phyloP scores from a whole-genome alignment of 1,140 invertebrate species.

The Drosophila nebulosa region DNA sequence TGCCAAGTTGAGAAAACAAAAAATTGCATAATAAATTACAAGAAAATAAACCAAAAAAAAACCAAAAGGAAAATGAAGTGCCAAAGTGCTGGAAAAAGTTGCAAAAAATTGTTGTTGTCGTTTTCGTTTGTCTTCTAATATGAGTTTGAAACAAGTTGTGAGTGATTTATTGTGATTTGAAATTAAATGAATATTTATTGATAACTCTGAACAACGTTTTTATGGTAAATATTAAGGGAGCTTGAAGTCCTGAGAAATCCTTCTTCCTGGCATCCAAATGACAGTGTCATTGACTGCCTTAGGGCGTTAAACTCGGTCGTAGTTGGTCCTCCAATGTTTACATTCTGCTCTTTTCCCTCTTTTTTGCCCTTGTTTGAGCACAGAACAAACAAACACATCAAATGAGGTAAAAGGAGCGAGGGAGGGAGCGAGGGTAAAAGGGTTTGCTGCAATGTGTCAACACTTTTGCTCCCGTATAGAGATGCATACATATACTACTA shows the following conservation, averaged over 20 bases:
- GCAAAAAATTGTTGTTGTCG: background rate
- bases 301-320: constrained; percentile 42
- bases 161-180: background rate
- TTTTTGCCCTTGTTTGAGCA: background rate
- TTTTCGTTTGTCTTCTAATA: background rate
- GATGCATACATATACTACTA: constrained; percentile 6
- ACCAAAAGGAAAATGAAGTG: background rate
- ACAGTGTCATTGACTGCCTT: constrained; percentile 53
- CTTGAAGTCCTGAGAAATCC: background rate
- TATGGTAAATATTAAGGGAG: constrained; percentile 2
- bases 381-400: constrained; percentile 20
- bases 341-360: background rate
- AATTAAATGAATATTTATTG: background rate
- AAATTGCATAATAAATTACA: background rate
- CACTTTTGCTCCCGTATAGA: constrained; percentile 12
- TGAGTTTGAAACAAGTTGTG: background rate
- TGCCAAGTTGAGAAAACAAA: background rate
- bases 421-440: background rate
- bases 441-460: constrained; percentile 19
- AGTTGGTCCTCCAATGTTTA: constrained; percentile 26
- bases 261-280: background rate
- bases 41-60: constrained; percentile 3
- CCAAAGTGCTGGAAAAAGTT: background rate
- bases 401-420: constrained; percentile 11
- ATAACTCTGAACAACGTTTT: background rate